Conservation (phyloP, 2,113 vertebrate species). For the Columba janthina region DNA sequence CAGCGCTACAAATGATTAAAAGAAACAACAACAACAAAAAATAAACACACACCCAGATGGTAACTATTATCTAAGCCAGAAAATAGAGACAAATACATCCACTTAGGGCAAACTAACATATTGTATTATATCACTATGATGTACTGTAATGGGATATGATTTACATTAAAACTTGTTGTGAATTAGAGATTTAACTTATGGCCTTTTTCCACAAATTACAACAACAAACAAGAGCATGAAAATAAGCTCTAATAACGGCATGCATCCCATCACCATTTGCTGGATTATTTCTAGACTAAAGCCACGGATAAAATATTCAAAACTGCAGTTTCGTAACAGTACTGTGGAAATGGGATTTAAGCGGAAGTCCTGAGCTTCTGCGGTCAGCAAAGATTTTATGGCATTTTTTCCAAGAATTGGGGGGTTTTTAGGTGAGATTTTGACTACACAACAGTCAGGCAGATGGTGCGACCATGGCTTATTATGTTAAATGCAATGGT, state of each 20-base stretch:
- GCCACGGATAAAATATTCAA: not conserved
- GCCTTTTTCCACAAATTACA: slow-evolving; percentile 65
- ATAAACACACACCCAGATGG: slow-evolving; percentile 75
- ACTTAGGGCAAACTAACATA: slow-evolving; percentile 72
- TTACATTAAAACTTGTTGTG: slow-evolving; percentile 69
- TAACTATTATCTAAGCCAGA: slow-evolving; percentile 75
- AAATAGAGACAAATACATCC: slow-evolving; percentile 69
- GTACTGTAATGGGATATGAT: slow-evolving; percentile 64
- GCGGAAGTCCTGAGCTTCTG: not conserved
- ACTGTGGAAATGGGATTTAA: not conserved
- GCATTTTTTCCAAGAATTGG: not conserved
- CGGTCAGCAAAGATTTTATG: not conserved
- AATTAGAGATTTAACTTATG: slow-evolving; percentile 71
- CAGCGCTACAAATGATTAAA: slow-evolving; percentile 56
- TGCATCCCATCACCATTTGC: slow-evolving; percentile 31
- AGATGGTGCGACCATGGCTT: slow-evolving; percentile 9
- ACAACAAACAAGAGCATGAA: slow-evolving; percentile 53
- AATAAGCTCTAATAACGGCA: slow-evolving; percentile 54
- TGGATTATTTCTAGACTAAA: slow-evolving; percentile 50
- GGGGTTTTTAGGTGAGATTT: not conserved
- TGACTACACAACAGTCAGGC: not conserved
- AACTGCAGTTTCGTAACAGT: not conserved
- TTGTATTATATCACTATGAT: slow-evolving; percentile 70
- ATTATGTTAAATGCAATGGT: not conserved
- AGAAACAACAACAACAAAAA: slow-evolving; percentile 74